Evolutionary conservation across 1,140 invertebrate genomes (phyloP).

Genomic region (Drosophila sproati): DNA sequence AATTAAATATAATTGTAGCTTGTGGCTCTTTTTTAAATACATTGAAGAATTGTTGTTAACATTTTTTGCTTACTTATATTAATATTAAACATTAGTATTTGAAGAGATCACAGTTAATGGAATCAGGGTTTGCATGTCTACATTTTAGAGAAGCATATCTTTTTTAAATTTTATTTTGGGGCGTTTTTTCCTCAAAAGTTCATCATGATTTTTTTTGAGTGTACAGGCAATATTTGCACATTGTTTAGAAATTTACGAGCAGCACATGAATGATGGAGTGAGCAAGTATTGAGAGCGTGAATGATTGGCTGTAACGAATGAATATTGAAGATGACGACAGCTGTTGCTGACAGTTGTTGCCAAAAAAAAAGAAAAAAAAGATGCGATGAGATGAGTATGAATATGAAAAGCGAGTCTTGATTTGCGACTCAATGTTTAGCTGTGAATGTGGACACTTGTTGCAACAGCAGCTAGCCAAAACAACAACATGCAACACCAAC

Average conservation of each 20-base stretch:
- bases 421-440: constrained; percentile 1
- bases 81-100: no score
- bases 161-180: no score
- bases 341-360: constrained; percentile 66
- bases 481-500: constrained; percentile 16
- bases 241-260: constrained; percentile 55
- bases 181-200: no score
- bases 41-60: no score
- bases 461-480: constrained; percentile 23
- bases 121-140: no score
- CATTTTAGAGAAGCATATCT: no score
- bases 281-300: constrained; percentile 64
- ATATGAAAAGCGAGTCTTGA: background rate
- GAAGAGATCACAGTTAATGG: no score
- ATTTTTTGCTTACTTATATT: no score
- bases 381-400: constrained; percentile 4
- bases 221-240: constrained; percentile 66
- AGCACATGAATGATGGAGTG: constrained; percentile 56
- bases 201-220: no score
- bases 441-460: constrained; percentile 79
- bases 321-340: constrained; percentile 79
- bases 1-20: no score
- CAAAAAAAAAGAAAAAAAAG: constrained; percentile 3
- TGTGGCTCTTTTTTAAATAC: no score
- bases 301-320: constrained; percentile 76